Base-by-base conservation (phyloP, 2,113 vertebrate species). In the Solea solea region DNA sequence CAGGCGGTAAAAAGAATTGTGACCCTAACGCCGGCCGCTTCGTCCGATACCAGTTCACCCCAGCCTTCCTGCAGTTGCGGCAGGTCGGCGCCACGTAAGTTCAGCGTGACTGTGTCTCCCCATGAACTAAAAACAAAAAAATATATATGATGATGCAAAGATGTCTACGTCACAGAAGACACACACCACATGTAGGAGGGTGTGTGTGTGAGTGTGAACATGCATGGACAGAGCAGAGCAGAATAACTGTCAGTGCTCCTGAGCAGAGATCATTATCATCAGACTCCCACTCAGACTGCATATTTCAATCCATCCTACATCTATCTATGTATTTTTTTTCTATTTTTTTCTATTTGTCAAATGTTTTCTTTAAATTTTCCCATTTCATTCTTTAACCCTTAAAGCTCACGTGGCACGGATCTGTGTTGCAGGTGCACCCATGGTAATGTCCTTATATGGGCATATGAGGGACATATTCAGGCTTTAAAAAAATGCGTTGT, bases 51-150 rank as follows among this genome's bases (percentile, higher is more conserved):
- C 98, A 99, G 92, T 99, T 99, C 87, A 99, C 97, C 3, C 97
- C 98, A 0, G 96, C 98, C 60, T 99, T 99, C 64, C 95, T 99
- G 53, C 90, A 95, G 42, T 91, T 99, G 80, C 96, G 96, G 63
- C 96, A 98, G 91, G 97, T 99, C 80, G 98, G 98, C 91, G 98
- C 98, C 86, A 99, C 97, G 98, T 99, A 94, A 97, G 96, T 59
- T 60, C 9, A 5, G 13, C 16, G 25, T 49, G 8, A 53, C 2
- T 61, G 11, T 46, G 10, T n/a, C 12, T 1, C 5, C 11, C n/a
- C 34, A 28, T 16, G 2, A 48, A 44, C 40, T 9, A 13, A 27
- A 50, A 27, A 27, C 7, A 49, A 11, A 42, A 7, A 34, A 46
- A 41, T 9, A 44, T 0, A 9, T 2, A 11, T 40, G 13, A 11